These are phyloP conservation scores for Melinaea marsaeus DNA, from an alignment of 2,888 invertebrate genomes.

Conservation along the genomic window DNA sequence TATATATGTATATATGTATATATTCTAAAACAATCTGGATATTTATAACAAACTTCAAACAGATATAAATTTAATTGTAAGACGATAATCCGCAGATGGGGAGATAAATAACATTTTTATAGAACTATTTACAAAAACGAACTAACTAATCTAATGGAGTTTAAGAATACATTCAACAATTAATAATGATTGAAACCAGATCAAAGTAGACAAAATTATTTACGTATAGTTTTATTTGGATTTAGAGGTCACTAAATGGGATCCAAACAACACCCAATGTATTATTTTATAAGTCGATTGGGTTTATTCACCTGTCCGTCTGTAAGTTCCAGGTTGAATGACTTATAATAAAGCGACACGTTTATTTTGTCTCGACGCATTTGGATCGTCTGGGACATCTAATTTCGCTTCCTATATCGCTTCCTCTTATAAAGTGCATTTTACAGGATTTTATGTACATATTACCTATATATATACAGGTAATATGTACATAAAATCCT, in stretches of 20 bases:
- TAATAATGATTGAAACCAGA: too few species aligned
- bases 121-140: too few species aligned
- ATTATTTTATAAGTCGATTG: constrained; percentile 21
- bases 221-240: too few species aligned
- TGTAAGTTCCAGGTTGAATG: constrained; percentile 49
- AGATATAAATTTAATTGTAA: constrained; percentile 12
- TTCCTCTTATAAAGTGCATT: constrained; percentile 21
- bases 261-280: background rate
- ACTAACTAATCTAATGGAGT: too few species aligned
- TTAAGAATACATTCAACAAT: too few species aligned
- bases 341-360: constrained; percentile 49
- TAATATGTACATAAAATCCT: too few species aligned
- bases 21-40: constrained; percentile 22
- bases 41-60: constrained; percentile 13
- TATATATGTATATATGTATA: too few species aligned
- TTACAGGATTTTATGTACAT: background rate
- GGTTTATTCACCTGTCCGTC: constrained; percentile 52
- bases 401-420: constrained; percentile 36
- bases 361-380: constrained; percentile 48
- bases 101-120: too few species aligned
- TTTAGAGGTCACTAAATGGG: too few species aligned
- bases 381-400: constrained; percentile 41
- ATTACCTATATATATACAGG: background rate
- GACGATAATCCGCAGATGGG: background rate
- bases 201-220: too few species aligned